These are phyloP conservation scores for Dolichopus griseipennis DNA, from an alignment of 2,888 invertebrate species.

Conservation along the genomic window DNA sequence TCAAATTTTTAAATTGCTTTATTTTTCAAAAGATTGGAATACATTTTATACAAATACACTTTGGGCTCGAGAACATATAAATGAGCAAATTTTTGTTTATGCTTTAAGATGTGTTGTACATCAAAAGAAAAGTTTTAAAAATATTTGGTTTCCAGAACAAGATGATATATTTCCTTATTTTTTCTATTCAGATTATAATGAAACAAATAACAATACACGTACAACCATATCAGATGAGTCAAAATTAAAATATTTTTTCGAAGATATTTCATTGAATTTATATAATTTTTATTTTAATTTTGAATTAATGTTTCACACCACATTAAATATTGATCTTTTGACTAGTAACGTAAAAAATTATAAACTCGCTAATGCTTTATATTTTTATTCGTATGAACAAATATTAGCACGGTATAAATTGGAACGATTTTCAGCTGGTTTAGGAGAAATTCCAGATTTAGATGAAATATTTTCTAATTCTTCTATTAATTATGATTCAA, in stretches of 20 bases:
- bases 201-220: too few relatives aligned
- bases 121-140: slow-evolving; percentile 41
- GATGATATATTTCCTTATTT: not conserved
- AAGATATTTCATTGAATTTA: slow-evolving; percentile 55
- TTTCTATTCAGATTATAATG: not conserved
- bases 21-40: slow-evolving; percentile 51
- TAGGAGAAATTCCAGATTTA: not conserved
- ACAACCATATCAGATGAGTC: not conserved
- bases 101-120: slow-evolving; percentile 49
- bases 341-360: too few relatives aligned
- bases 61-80: slow-evolving; percentile 58
- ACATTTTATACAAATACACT: slow-evolving; percentile 46
- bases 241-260: slow-evolving; percentile 54
- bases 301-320: slow-evolving; percentile 33
- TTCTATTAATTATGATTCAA: not conserved
- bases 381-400: not conserved
- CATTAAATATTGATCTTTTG: not conserved
- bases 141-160: slow-evolving; percentile 27
- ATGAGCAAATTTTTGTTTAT: slow-evolving; percentile 61
- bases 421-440: not conserved
- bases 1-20: slow-evolving; percentile 47
- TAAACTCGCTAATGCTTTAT: not conserved
- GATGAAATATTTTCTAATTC: too few relatives aligned
- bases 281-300: slow-evolving; percentile 50
- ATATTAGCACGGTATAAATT: not conserved